These are phyloP conservation scores for Drosophila greeni DNA, from an alignment of 2,888 invertebrate species.

Conservation along the genomic window DNA sequence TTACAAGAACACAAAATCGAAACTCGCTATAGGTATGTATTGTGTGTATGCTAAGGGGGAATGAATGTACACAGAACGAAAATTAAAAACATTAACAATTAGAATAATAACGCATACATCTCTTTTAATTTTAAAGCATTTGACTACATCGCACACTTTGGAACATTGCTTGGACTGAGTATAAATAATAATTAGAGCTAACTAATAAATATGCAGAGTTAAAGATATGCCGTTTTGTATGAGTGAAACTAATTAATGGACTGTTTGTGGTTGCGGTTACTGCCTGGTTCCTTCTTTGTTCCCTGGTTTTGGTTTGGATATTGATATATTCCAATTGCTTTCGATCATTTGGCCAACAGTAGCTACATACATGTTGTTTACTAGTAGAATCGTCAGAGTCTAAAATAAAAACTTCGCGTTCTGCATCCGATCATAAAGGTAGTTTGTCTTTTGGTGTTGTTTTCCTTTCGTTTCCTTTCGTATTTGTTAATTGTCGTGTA, in stretches of 20 bases:
- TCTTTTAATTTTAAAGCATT: constrained; percentile 42
- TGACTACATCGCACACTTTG: constrained; percentile 44
- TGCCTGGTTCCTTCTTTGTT: constrained; percentile 50
- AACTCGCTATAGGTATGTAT: constrained; percentile 35
- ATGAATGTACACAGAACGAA: constrained; percentile 50
- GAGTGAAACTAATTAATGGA: constrained; percentile 46
- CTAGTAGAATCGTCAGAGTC: constrained; percentile 67
- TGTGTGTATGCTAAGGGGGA: constrained; percentile 60
- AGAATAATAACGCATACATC: constrained; percentile 32
- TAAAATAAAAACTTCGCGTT: constrained; percentile 34
- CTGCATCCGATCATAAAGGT: constrained; percentile 50
- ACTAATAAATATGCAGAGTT: constrained; percentile 53
- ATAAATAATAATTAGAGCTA: constrained; percentile 61
- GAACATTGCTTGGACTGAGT: constrained; percentile 47
- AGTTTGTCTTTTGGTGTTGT: constrained; percentile 63
- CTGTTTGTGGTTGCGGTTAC: constrained; percentile 36
- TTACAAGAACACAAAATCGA: constrained; percentile 57
- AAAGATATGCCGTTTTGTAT: constrained; percentile 57
- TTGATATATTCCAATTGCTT: constrained; percentile 37
- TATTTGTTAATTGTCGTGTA: constrained; percentile 80
- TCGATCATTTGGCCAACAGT: constrained; percentile 47
- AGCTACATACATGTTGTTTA: constrained; percentile 33
- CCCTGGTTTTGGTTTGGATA: constrained; percentile 54
- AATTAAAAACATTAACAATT: constrained; percentile 36
- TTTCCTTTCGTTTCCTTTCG: constrained; percentile 28